Conservation (phyloP, 1,140 invertebrate species). For the Papilio xuthus region DNA sequence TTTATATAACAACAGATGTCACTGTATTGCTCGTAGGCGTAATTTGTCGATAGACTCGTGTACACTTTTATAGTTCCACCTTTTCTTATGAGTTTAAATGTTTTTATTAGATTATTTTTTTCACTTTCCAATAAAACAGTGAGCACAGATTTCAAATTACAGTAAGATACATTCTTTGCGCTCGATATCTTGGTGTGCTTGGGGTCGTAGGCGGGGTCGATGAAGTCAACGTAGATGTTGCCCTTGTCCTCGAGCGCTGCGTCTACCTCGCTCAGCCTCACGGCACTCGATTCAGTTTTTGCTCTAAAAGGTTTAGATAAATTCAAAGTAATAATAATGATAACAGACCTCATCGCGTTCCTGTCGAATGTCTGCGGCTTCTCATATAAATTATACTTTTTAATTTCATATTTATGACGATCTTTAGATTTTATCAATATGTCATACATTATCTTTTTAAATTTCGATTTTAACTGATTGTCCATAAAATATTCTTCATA, state of each 20-base stretch:
- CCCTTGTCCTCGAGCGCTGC: conserved; percentile 47
- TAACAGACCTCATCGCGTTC: conserved; percentile 47
- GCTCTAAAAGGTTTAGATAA: conserved; percentile 39
- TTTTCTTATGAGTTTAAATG: conserved; percentile 57
- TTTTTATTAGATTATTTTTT: conserved; percentile 54
- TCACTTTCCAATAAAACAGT: conserved; percentile 54
- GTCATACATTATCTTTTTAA: conserved; percentile 53
- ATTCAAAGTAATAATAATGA: conserved; percentile 64
- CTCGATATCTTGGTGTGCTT: conserved; percentile 39
- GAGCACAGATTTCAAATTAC: conserved; percentile 64
- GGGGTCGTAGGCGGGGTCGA: conserved; percentile 52
- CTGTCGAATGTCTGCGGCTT: conserved; percentile 35
- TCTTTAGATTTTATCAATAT: conserved; percentile 51
- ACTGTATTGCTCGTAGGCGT: conserved; percentile 50
- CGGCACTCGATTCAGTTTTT: conserved; percentile 21
- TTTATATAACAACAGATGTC: conserved; percentile 58
- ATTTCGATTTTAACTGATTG: conserved; percentile 35
- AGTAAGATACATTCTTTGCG: conserved; percentile 46
- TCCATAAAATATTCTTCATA: conserved; percentile 23
- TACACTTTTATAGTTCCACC: conserved; percentile 65
- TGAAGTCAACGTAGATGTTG: conserved; percentile 63
- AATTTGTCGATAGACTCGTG: conserved; percentile 51
- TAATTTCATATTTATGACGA: conserved; percentile 59
- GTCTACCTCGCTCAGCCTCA: conserved; percentile 49
- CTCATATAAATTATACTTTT: conserved; percentile 59